Evolutionary conservation across 1,140 invertebrate species (phyloP).

Genomic region (Holcopasites calliopsidis): DNA sequence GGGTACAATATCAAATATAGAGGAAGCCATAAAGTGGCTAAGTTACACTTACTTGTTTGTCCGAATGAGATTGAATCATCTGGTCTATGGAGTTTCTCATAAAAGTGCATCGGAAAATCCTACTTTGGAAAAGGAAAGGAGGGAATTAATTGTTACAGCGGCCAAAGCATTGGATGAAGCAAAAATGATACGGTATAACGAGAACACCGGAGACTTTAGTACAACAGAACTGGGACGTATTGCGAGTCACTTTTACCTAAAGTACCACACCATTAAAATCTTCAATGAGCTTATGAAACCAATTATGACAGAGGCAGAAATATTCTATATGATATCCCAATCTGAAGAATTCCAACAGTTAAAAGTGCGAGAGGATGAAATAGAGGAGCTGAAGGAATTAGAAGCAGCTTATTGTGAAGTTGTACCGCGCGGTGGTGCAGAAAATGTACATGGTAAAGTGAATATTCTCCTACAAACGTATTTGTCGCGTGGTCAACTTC

Average conservation of each 20-base stretch:
- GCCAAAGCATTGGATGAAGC: conserved; percentile 94
- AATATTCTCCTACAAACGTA: conserved; percentile 97
- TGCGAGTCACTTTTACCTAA: conserved; percentile 98
- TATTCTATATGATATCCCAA: conserved; percentile 93
- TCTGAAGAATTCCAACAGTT: conserved; percentile 98
- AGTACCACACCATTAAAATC: conserved; percentile 96
- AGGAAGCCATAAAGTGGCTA: conserved; percentile 98
- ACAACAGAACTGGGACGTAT: conserved; percentile 95
- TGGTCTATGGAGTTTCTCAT: conserved; percentile 92
- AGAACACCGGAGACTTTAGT: conserved; percentile 89
- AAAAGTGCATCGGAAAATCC: conserved; percentile 88
- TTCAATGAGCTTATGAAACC: conserved; percentile 90
- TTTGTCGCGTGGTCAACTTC: conserved; percentile 88
- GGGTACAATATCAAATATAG: conserved; percentile 96
- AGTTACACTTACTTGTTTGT: conserved; percentile 98
- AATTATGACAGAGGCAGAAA: conserved; percentile 92
- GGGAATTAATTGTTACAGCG: conserved; percentile 88
- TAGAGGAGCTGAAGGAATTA: conserved; percentile 92
- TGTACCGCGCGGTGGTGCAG: conserved; percentile 88
- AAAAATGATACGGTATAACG: conserved; percentile 95
- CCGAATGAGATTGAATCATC: conserved; percentile 95
- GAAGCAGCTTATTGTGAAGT: conserved; percentile 87
- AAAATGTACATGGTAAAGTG: conserved; percentile 97
- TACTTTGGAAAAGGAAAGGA: conserved; percentile 85
- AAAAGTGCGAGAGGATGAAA: conserved; percentile 97